Evolutionary conservation across 2,888 invertebrate genomes (phyloP).

Genomic region (Gonocerus acuteangulatus): DNA sequence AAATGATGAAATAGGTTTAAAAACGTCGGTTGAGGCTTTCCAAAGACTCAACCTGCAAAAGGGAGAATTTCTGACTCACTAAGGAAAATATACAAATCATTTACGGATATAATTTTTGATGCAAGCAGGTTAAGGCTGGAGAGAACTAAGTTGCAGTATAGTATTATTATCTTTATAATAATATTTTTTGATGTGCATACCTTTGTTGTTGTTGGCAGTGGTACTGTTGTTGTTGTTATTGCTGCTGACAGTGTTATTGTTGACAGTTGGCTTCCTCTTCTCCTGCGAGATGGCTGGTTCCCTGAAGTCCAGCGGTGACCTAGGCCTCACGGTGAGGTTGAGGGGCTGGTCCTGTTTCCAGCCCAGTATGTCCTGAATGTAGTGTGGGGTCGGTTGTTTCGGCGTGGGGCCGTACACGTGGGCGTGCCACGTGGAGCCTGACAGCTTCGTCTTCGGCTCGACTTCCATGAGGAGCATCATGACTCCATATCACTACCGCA

Average conservation of each 20-base stretch:
- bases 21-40: too few species aligned
- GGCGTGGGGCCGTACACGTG: slow-evolving; percentile 81
- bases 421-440: slow-evolving; percentile 66
- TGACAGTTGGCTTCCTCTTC: background rate
- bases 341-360: slow-evolving; percentile 41
- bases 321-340: slow-evolving; percentile 42
- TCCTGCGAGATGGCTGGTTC: slow-evolving; percentile 16
- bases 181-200: too few species aligned
- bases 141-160: too few species aligned
- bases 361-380: slow-evolving; percentile 80
- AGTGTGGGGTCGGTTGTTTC: slow-evolving; percentile 74
- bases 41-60: too few species aligned
- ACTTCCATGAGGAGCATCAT: slow-evolving; percentile 12
- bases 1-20: too few species aligned
- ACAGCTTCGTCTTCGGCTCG: slow-evolving; percentile 7
- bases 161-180: too few species aligned
- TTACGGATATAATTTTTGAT: too few species aligned
- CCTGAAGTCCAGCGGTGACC: slow-evolving; percentile 33
- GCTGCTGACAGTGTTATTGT: slow-evolving; percentile 1
- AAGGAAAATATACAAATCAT: too few species aligned
- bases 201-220: slow-evolving; percentile 19
- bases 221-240: background rate
- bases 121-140: too few species aligned
- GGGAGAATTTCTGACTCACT: too few species aligned
- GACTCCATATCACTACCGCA: slow-evolving; percentile 8